phyloP scores from a whole-genome alignment of 1,140 invertebrate genomes.

The Dinoponera quadriceps region DNA sequence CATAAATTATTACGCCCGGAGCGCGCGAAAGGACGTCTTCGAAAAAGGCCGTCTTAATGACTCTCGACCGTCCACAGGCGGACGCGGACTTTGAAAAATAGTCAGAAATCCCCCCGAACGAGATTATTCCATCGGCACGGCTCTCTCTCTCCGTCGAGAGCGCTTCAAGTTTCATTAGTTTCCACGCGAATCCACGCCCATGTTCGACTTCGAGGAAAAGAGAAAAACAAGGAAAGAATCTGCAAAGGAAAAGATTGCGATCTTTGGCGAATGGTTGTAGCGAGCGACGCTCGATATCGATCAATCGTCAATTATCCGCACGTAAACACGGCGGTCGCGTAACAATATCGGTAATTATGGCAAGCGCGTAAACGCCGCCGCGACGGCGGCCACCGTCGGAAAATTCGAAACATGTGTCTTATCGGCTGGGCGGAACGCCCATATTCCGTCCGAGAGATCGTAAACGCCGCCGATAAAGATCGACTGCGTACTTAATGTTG shows the following conservation, averaged over 20 bases:
- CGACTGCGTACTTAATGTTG: conserved; percentile 39
- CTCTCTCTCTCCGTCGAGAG: too few relatives aligned
- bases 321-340: background rate
- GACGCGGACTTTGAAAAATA: conserved; percentile 22
- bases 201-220: background rate
- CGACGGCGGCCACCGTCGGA: conserved; percentile 1
- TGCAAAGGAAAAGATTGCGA: background rate
- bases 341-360: conserved; percentile 53
- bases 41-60: conserved; percentile 25
- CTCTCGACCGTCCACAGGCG: background rate
- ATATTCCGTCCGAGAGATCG: conserved; percentile 45
- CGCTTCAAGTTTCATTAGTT: background rate
- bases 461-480: conserved; percentile 54
- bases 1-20: conserved; percentile 38
- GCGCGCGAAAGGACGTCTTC: background rate
- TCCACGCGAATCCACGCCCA: background rate
- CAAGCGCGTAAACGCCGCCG: conserved; percentile 25
- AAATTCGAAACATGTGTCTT: conserved; percentile 50
- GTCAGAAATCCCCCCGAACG: background rate
- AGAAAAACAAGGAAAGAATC: background rate
- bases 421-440: conserved; percentile 40
- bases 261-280: conserved; percentile 19
- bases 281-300: background rate
- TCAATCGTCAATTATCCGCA: conserved; percentile 33
- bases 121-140: background rate